Base-by-base conservation (phyloP, 2,113 vertebrate genomes). In the Gadus chalcogrammus region DNA sequence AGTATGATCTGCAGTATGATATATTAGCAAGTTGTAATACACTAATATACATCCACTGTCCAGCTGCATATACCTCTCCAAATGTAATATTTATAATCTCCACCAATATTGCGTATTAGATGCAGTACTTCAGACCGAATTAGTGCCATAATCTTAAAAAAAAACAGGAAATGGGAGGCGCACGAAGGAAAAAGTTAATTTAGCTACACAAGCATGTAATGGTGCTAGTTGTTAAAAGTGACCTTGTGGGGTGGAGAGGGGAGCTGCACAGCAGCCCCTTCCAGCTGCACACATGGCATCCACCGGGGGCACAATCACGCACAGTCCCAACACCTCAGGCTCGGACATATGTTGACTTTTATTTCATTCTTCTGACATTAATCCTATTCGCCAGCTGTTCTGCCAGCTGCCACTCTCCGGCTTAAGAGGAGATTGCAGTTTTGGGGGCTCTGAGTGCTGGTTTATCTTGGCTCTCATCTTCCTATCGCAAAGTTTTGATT, bases 341-440 rank as follows among this genome's bases (percentile, higher is more conserved):
- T 95, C 94, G 95, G 96, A 97, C 97, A 99, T 98, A 99, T 99
- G 97, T 96, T 98, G 95, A 95, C 93, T 96, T 99, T 98, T 98
- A 98, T 97, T 97, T 97, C 95, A 98, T 98, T 97, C 91, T 99
- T 98, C 94, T 98, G 97, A 98, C 97, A 98, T 97, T 97, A 97
- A 98, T 98, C 97, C 95, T 95, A 93, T 95, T 96, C 95, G 96
- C 96, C 97, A 98, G 96, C 97, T 99, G 97, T 97, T 97, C 94
- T 94, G 95, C 96, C 97, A 99, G 97, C 95, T 98, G 97, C 95
- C 95, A 94, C 95, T 96, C 95, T 96, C 92, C 93, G 93, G 96
- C 93, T 96, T 94, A 91, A 92, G 94, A 95, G 90, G 88, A 92
- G 95, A 97, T 97, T 95, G 95, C 93, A 94, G 95, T 96, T 96